These are phyloP conservation scores for Gadus chalcogrammus DNA, from an alignment of 2,113 vertebrate genomes.

Conservation along the genomic window DNA sequence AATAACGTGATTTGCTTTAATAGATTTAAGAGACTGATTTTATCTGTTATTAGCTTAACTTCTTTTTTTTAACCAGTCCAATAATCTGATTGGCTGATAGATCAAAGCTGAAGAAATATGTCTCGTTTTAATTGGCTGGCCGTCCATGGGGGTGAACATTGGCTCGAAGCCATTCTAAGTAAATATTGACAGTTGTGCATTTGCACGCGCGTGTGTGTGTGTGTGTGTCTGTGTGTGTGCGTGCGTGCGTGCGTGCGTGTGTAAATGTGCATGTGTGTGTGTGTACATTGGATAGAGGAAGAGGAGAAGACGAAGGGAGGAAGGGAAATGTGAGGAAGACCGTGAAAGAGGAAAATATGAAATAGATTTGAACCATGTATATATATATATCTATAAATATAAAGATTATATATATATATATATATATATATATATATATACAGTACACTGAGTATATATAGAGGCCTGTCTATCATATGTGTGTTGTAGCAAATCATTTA, in stretches of 20 bases:
- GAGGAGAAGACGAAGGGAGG: background rate
- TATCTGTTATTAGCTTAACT: slow-evolving; percentile 21
- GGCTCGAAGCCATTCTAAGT: slow-evolving; percentile 26
- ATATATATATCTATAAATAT: too few species aligned
- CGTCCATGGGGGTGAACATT: slow-evolving; percentile 25
- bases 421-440: too few species aligned
- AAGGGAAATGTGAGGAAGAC: background rate
- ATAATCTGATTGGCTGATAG: slow-evolving; percentile 49
- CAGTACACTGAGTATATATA: too few species aligned
- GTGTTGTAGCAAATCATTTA: too few species aligned
- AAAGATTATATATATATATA: too few species aligned
- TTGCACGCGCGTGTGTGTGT: slow-evolving; percentile 33
- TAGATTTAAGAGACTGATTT: background rate
- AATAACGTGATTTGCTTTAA: background rate
- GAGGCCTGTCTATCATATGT: too few species aligned
- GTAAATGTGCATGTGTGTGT: too few species aligned
- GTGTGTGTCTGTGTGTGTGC: slow-evolving; percentile 6
- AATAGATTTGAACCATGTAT: background rate
- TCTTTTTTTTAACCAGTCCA: slow-evolving; percentile 30
- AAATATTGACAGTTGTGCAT: slow-evolving; percentile 22
- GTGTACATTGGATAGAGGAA: too few species aligned
- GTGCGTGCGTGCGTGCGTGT: too few species aligned
- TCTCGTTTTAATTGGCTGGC: slow-evolving; percentile 40
- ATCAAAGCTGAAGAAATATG: slow-evolving; percentile 34
- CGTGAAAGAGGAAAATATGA: background rate